Base-by-base conservation (phyloP, 2,888 invertebrate genomes). In the Plagodis pulveraria region DNA sequence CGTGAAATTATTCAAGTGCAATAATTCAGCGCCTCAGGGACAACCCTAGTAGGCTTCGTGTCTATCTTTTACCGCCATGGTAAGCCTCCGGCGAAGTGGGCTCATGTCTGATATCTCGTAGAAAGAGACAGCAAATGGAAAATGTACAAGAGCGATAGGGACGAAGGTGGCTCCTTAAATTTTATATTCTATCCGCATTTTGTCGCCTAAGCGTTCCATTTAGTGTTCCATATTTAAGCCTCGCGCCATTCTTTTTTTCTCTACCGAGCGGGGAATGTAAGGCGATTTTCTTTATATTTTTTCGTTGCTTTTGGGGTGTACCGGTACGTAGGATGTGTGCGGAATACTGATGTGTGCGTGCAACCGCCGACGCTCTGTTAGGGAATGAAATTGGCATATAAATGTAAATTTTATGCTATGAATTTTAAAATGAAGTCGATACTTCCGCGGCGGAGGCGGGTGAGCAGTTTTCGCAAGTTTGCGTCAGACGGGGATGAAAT, bases 171-270 rank as follows among this genome's bases (percentile, higher is more conserved):
- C 73, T 86, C 85, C 88, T 90, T 89, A 88, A 90, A 91, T 89
- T 92, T 92, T 91, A 91, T 91, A 92, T 92, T 92, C 92, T 89
- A 91, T 88, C 91, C 92, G 86, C 91, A 91, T 91, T 91, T 91
- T 91, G 91, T 91, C 91, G 91, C 91, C 91, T 91, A 91, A 92
- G 91, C 90, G 92, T 91, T 90, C 91, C 91, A 91, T 92, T 92
- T 91, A 91, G 91, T 91, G 91, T 91, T 88, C 90, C 91, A 91
- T 92, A 91, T 91, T 92, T 91, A 91, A 91, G 87, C 85, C 84
- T 84, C 82, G 81, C 86, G 85, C 85, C 83, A 80, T 86, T 89
- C 84, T 88, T 89, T 89, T 87, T 89, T 83, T 85, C 74, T 73
- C 83, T 80, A 76, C 81, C 56, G 78, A 84, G 84, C 85, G 84